These are phyloP conservation scores for Perca schrenkii DNA, from an alignment of 2,113 vertebrate genomes.

Conservation along the genomic window DNA sequence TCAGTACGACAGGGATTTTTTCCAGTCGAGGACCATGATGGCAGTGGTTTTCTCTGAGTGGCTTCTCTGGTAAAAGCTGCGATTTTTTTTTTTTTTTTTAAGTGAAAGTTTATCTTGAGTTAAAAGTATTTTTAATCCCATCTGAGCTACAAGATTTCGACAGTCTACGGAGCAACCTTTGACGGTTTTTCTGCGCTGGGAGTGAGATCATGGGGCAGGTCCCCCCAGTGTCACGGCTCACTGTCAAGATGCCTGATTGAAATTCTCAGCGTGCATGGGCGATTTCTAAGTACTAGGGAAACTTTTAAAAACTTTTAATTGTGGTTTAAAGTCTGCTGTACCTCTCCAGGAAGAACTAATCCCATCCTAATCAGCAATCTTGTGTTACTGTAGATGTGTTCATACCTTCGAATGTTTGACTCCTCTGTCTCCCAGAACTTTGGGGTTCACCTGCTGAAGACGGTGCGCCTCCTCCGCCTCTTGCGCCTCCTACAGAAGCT, in stretches of 20 bases:
- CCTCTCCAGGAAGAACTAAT: not conserved
- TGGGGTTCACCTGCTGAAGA: slow-evolving; percentile 88
- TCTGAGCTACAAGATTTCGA: not conserved
- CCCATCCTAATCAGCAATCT: not conserved
- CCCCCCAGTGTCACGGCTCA: not conserved
- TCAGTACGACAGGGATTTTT: not conserved
- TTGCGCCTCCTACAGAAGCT: slow-evolving; percentile 88
- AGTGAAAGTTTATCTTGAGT: not conserved
- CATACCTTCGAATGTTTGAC: not conserved
- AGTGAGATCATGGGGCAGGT: too few species aligned
- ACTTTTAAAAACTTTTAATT: not conserved
- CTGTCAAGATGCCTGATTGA: slow-evolving; percentile 18
- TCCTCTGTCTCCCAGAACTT: slow-evolving; percentile 80
- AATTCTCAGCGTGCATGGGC: slow-evolving; percentile 5
- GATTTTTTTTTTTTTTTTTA: not conserved
- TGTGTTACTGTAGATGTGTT: not conserved
- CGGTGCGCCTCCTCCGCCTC: slow-evolving; percentile 86
- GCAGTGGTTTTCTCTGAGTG: not conserved
- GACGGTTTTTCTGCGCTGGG: not conserved
- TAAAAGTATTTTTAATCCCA: not conserved
- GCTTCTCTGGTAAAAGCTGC: not conserved
- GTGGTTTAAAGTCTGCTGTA: not conserved
- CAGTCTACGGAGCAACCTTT: slow-evolving; percentile 1
- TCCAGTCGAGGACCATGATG: not conserved
- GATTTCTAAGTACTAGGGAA: slow-evolving; percentile 17